phyloP scores from a whole-genome alignment of 2,113 vertebrate genomes.

The Fregetta grallaria region DNA sequence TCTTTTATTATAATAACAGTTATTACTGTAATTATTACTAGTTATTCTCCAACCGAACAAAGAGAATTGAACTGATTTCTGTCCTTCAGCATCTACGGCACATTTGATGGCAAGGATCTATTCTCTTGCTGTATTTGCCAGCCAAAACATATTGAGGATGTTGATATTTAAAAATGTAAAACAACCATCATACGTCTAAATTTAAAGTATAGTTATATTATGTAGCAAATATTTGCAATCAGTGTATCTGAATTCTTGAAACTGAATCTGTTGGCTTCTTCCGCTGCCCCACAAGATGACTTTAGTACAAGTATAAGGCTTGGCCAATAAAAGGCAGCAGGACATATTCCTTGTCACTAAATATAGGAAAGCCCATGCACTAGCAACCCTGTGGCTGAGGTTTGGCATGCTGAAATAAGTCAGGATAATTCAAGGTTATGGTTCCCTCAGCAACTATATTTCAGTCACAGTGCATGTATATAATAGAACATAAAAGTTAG shows the following conservation, averaged over 20 bases:
- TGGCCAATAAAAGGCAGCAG: background rate
- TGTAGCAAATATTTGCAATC: background rate
- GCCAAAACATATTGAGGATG: background rate
- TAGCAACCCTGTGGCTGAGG: background rate
- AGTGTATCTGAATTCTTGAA: background rate
- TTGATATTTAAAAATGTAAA: background rate
- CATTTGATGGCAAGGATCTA: background rate
- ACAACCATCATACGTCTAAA: background rate
- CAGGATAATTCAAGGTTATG: conserved; percentile 35
- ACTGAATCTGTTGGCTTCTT: background rate
- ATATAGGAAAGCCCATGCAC: background rate
- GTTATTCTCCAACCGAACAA: background rate
- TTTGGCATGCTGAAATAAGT: background rate
- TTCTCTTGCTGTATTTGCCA: background rate
- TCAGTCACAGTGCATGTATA: background rate
- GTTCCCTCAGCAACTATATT: conserved; percentile 7
- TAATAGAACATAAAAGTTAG: conserved; percentile 16
- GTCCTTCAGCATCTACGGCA: background rate
- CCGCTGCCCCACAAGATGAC: background rate
- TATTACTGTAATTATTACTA: background rate
- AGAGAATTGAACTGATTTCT: background rate
- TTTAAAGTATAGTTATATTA: background rate
- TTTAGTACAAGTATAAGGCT: background rate
- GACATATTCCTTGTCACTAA: background rate
- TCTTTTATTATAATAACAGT: background rate